A percentile compares a stretch with the other conserved stretches of the same genome.
These are phyloP conservation scores for Lophius piscatorius DNA, from an alignment of 2,113 vertebrate genomes.

Conservation along the genomic window DNA sequence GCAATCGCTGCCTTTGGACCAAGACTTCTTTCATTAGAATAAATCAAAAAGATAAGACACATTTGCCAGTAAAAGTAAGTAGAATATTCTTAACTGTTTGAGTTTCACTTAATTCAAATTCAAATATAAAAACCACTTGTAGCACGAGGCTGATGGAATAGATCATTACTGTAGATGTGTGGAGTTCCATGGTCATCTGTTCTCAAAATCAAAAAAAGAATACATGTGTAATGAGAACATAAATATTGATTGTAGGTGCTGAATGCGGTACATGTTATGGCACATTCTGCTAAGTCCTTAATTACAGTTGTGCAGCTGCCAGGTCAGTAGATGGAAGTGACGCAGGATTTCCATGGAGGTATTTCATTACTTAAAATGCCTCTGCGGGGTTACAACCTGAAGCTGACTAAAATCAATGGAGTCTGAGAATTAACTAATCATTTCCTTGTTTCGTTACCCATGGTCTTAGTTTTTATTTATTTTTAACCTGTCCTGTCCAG, in stretches of 20 bases:
- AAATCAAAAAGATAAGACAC: background rate
- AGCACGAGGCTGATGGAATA: background rate
- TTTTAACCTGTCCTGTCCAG: too few relatives aligned
- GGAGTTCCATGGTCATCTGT: background rate
- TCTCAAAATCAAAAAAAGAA: too few relatives aligned
- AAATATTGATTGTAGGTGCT: slow-evolving; percentile 51
- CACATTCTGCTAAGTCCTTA: slow-evolving; percentile 58
- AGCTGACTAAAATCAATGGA: slow-evolving; percentile 49
- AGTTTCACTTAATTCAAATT: background rate
- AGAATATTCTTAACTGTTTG: background rate
- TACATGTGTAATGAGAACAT: slow-evolving; percentile 12
- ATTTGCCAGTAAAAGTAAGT: background rate
- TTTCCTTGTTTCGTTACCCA: slow-evolving; percentile 33
- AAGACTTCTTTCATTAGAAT: background rate
- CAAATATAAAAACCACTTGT: background rate
- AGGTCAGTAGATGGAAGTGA: slow-evolving; percentile 63
- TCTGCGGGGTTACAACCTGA: slow-evolving; percentile 45
- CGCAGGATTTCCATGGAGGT: slow-evolving; percentile 56
- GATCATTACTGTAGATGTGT: background rate
- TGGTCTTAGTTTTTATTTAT: slow-evolving; percentile 41
- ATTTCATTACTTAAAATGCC: slow-evolving; percentile 72
- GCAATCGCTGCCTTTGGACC: too few relatives aligned
- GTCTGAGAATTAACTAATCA: slow-evolving; percentile 55
- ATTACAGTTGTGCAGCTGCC: slow-evolving; percentile 63
- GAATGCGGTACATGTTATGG: slow-evolving; percentile 32